Evolutionary conservation across 1,140 invertebrate genomes (phyloP), one percentile per base, ranked within the genome.

Genomic region (Eufriesea mexicana): DNA sequence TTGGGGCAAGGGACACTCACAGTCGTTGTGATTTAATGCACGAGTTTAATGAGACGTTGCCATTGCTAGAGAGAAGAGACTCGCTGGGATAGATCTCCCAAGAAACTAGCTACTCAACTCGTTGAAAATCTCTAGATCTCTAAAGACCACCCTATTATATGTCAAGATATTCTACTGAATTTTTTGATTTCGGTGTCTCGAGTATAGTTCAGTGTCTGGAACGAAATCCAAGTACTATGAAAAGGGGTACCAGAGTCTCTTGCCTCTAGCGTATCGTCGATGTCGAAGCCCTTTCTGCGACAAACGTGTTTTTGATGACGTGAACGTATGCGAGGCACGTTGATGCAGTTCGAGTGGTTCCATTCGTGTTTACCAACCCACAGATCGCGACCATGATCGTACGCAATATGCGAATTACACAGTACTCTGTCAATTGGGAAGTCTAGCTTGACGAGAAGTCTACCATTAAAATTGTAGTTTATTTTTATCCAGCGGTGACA

Each of bases 21-120:
- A 35, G 35, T 74, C 49, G n/a, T 45, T 80, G 70, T 64, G 51
- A 75, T 71, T 71, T 83, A 35, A 35, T 35, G 75, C 66, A 83
- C 81, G 81, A 81, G 71, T 75, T 75, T 55, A 16, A 28, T 25
- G 12, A 49, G 42, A 51, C 49, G 12, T 35, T 47, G 28, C 54
- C 23, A n/a, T 23, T 2, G 16, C 23, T 47, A 12, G 74, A 57
- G 62, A 47, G 16, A 64, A 64, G 25, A 76, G 18, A 25, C 12
- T 47, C 12, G 76, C 5, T 61, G 8, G n/a, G 1, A 42, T 14
- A 25, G 5, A 35, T 18, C 35, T 57, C 20, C 35, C 4, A 35
- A 35, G n/a, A n/a, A n/a, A n/a, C n/a, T 35, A 35, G 35, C 35
- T 35, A 2, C 35, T 35, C 35, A 4, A 35, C 35, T 35, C 35